Base-by-base conservation (phyloP, 1,140 invertebrate genomes). In the Plectrocnemia conspersa region DNA sequence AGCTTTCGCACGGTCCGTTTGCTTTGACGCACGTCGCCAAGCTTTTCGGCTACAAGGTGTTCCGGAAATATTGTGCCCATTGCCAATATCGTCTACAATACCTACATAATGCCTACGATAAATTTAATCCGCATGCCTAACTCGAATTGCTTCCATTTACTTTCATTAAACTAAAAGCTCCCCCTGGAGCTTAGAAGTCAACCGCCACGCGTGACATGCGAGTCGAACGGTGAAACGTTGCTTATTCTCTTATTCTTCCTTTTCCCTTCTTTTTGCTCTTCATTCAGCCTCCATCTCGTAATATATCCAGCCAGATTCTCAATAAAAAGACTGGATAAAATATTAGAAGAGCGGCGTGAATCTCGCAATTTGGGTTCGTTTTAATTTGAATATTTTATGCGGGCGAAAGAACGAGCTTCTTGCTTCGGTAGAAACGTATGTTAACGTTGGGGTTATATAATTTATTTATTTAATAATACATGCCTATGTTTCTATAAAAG, bases 121-220 rank as follows among this genome's bases (percentile, higher is more conserved):
- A 58, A 58, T 58, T 58, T 58, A 58, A 58, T 58, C 56, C 56
- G 27, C 56, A 36, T 49, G 36, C 44, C 44, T 48, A 48, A 49
- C 52, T 54, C 52, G 35, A 58, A 58, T 54, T 48, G 50, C 44
- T 58, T 32, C 56, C 56, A 58, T 58, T 58, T 58, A 58, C 56
- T 58, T 58, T 58, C 56, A 58, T 58, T 58, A 58, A 32, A 58
- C 50, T 58, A 58, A 58, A 54, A 58, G 56, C 56, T 41, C 32
- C 45, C 32, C 10, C 7, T 7, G 27, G 6, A n/a, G 27, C 10
- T 13, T 22, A 10, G 38, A 3, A 10, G 15, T 22, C 18, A 10
- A 19, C 38, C 11, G 3, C 2, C 4, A 3, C 16, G 15, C 11
- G 21, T 2, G 4, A 3, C 9, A 19, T 41, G 10, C 22, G 16